Conservation (phyloP, 2,888 invertebrate species). For the Amblyteles armatorius region DNA sequence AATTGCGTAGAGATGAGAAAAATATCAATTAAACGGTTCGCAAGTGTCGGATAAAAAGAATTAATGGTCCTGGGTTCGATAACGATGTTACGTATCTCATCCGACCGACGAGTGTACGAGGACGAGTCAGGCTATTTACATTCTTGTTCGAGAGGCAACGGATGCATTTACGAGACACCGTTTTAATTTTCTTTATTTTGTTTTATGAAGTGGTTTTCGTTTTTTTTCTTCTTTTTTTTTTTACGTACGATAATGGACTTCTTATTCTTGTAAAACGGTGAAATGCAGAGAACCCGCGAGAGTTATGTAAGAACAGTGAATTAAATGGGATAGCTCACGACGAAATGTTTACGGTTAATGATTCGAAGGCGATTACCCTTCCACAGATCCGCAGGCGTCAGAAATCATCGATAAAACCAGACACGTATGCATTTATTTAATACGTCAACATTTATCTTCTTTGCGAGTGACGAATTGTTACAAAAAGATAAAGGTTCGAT, state of each 20-base stretch:
- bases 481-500: constrained; percentile 40
- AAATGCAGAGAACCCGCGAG: constrained; percentile 42
- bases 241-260: constrained; percentile 19
- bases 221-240: constrained; percentile 8
- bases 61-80: background rate
- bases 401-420: constrained; percentile 66
- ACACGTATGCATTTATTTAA: constrained; percentile 73
- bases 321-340: constrained; percentile 43
- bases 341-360: background rate
- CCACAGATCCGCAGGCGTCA: constrained; percentile 54
- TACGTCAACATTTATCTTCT: constrained; percentile 55
- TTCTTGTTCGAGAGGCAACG: constrained; percentile 21
- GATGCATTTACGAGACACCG: constrained; percentile 47
- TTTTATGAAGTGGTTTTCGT: no score
- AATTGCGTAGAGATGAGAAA: background rate
- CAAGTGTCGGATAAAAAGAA: background rate
- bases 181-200: background rate
- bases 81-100: background rate
- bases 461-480: constrained; percentile 44
- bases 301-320: constrained; percentile 35
- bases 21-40: background rate
- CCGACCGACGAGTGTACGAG: background rate
- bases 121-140: constrained; percentile 15
- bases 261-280: constrained; percentile 46
- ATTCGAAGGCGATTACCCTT: constrained; percentile 61